A percentile compares a stretch with the other conserved stretches of the same genome.
These are phyloP conservation scores for Luperina testacea DNA, from an alignment of 2,888 invertebrate genomes.

Conservation along the genomic window DNA sequence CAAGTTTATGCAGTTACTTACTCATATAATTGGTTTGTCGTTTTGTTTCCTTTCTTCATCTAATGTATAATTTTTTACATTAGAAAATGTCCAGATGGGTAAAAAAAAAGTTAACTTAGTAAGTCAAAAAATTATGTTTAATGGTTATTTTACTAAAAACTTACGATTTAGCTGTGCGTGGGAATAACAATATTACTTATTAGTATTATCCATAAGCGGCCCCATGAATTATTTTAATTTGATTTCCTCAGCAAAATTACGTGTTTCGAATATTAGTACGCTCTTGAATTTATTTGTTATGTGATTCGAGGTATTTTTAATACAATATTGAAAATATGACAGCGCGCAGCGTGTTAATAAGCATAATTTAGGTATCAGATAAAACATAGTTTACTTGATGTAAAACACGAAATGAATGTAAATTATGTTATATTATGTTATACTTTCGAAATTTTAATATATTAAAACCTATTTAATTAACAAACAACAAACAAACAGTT, in stretches of 20 bases:
- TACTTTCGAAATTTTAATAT: too few relatives aligned
- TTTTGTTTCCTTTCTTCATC: background rate
- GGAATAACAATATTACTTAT: too few relatives aligned
- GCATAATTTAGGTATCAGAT: background rate
- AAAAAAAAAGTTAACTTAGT: background rate
- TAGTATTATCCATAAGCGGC: background rate
- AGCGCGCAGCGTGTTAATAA: background rate
- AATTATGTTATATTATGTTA: background rate
- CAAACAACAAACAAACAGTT: background rate
- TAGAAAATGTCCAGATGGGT: too few relatives aligned
- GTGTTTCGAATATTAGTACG: constrained; percentile 21
- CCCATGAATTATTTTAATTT: constrained; percentile 9
- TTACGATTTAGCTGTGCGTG: too few relatives aligned
- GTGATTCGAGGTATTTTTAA: constrained; percentile 16
- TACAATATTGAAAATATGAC: constrained; percentile 14
- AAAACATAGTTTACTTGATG: background rate
- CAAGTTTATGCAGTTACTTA: background rate
- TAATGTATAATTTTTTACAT: too few relatives aligned
- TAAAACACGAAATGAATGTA: background rate
- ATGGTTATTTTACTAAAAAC: too few relatives aligned
- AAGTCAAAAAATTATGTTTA: background rate
- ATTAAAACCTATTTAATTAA: background rate
- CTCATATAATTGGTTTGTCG: background rate
- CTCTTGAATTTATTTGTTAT: constrained; percentile 30
- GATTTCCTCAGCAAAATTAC: constrained; percentile 30